phyloP scores from a whole-genome alignment of 2,113 vertebrate genomes.

The Forbesichthys papilliferus region DNA sequence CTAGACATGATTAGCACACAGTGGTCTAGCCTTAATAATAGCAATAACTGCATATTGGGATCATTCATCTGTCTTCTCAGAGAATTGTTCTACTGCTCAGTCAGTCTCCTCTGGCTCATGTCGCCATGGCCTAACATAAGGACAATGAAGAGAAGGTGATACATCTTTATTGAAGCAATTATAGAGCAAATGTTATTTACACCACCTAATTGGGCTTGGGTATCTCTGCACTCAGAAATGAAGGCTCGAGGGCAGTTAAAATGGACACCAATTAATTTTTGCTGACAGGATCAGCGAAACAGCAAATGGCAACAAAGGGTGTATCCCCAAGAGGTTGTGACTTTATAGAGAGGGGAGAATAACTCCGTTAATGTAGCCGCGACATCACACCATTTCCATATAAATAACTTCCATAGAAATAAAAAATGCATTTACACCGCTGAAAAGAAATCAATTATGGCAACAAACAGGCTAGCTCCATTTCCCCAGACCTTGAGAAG shows the following conservation, averaged over 20 bases:
- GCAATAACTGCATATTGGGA: background rate
- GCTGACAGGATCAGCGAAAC: slow-evolving; percentile 72
- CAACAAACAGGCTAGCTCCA: slow-evolving; percentile 54
- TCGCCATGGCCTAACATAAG: slow-evolving; percentile 57
- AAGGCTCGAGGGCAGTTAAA: slow-evolving; percentile 68
- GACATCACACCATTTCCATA: slow-evolving; percentile 72
- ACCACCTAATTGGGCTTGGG: slow-evolving; percentile 66
- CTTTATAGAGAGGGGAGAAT: slow-evolving; percentile 67
- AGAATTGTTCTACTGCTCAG: slow-evolving; percentile 39
- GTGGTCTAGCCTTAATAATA: background rate
- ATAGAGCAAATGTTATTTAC: slow-evolving; percentile 76
- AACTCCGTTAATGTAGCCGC: slow-evolving; percentile 64
- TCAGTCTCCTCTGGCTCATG: slow-evolving; percentile 51
- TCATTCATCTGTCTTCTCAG: slow-evolving; percentile 7
- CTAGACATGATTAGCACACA: background rate
- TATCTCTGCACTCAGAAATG: slow-evolving; percentile 64
- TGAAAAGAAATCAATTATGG: slow-evolving; percentile 72
- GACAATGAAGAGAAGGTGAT: slow-evolving; percentile 65
- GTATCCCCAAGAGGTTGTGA: slow-evolving; percentile 60
- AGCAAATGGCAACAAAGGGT: slow-evolving; percentile 68
- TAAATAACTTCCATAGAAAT: slow-evolving; percentile 74
- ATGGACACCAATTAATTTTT: slow-evolving; percentile 77
- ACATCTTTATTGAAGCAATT: slow-evolving; percentile 77
- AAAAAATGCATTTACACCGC: slow-evolving; percentile 65
- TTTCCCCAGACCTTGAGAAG: slow-evolving; percentile 57